Conservation (phyloP, 2,797 vertebrate genomes). For the Paguma larvata region DNA sequence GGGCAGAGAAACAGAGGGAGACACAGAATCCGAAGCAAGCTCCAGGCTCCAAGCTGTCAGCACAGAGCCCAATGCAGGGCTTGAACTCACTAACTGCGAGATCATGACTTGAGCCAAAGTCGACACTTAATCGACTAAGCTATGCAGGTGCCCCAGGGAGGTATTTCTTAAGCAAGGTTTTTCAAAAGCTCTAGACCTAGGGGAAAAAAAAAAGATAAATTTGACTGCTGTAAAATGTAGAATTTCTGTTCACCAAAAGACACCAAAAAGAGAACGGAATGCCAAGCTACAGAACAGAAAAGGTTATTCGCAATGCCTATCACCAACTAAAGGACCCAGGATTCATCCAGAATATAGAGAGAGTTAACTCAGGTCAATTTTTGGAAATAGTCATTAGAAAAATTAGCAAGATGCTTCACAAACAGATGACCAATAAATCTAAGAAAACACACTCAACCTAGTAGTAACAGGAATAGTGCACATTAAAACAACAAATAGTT, state of each 20-base stretch:
- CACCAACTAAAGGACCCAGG: background rate
- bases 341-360: background rate
- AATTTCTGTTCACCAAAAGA: background rate
- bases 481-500: background rate
- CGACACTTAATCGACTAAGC: too few species aligned
- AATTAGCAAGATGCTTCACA: background rate
- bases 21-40: too few species aligned
- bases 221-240: background rate
- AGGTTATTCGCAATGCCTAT: background rate
- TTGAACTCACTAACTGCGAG: too few species aligned
- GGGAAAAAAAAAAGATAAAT: background rate
- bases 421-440: constrained; percentile 1
- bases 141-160: background rate
- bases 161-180: constrained; percentile 22
- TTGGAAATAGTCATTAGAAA: background rate
- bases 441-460: background rate
- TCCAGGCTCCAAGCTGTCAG: too few species aligned
- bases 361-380: background rate
- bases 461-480: background rate
- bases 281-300: background rate
- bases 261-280: background rate
- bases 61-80: too few species aligned
- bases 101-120: too few species aligned
- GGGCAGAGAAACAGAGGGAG: too few species aligned
- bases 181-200: background rate